Conservation (phyloP, 1,140 invertebrate species). For the Hermatobates lingyangjiaoensis region DNA sequence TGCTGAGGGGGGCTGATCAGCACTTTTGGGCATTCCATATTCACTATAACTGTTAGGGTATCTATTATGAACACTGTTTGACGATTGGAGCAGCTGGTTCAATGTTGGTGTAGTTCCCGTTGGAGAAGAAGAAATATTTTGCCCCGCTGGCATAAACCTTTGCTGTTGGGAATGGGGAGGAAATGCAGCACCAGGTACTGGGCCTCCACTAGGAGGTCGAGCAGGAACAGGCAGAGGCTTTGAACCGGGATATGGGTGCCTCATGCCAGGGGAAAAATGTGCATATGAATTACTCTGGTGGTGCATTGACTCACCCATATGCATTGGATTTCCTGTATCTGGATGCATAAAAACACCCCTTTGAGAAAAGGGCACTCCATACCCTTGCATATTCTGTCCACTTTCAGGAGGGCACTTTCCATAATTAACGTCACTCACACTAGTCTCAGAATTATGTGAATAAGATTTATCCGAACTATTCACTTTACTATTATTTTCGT, state of each 20-base stretch:
- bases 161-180: conserved; percentile 24
- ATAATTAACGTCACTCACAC: conserved; percentile 19
- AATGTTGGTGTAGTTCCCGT: conserved; percentile 76
- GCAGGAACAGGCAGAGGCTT: conserved; percentile 19
- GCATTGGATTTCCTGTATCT: conserved; percentile 12
- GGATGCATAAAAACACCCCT: conserved; percentile 14
- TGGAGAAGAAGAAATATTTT: conserved; percentile 43
- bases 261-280: conserved; percentile 16
- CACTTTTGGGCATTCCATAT: conserved; percentile 24
- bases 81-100: conserved; percentile 68
- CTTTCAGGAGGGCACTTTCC: conserved; percentile 18
- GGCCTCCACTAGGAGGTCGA: conserved; percentile 25
- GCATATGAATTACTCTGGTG: conserved; percentile 15
- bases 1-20: conserved; percentile 14
- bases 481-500: conserved; percentile 22
- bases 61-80: conserved; percentile 37
- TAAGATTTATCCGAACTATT: conserved; percentile 23
- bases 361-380: conserved; percentile 14
- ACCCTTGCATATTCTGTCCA: conserved; percentile 19
- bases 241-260: conserved; percentile 18
- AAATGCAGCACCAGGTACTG: conserved; percentile 15
- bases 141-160: conserved; percentile 33
- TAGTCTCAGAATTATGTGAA: conserved; percentile 22
- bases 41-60: conserved; percentile 31
- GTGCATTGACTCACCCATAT: conserved; percentile 9